phyloP scores from a whole-genome alignment of 2,888 invertebrate species.

The Stenolophus ochropezus region DNA sequence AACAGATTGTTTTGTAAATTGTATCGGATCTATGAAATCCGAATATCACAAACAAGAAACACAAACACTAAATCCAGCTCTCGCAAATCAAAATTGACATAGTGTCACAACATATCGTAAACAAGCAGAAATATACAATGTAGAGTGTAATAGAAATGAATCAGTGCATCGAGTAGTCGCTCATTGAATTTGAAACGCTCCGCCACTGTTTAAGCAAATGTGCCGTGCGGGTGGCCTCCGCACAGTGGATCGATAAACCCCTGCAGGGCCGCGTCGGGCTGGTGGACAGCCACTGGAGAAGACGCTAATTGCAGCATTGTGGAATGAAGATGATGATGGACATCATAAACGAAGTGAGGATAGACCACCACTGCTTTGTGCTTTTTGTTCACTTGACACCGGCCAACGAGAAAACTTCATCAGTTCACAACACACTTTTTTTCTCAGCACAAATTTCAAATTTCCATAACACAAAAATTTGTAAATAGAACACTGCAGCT shows the following conservation, averaged over 20 bases:
- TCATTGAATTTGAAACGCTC: constrained; percentile 29
- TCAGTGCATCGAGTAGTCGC: neutral
- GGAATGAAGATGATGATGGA: neutral
- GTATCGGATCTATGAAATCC: neutral
- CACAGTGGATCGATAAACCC: constrained; percentile 49
- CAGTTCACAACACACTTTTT: neutral
- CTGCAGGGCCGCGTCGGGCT: constrained; percentile 37
- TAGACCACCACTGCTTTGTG: neutral
- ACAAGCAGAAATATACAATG: neutral
- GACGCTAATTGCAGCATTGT: neutral
- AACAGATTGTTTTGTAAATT: neutral
- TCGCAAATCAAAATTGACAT: neutral
- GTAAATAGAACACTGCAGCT: too few species aligned
- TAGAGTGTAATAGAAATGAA: constrained; percentile 17
- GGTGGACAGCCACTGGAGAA: constrained; percentile 5
- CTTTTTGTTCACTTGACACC: neutral
- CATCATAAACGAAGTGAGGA: neutral
- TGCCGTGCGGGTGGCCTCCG: constrained; percentile 5
- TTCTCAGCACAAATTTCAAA: too few species aligned
- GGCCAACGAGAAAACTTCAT: neutral
- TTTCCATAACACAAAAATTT: too few species aligned
- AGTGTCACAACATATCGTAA: neutral
- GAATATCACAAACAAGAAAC: neutral
- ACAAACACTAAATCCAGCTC: too few species aligned
- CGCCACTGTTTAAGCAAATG: constrained; percentile 40